Percentiles rank a stretch among this genome's conserved stretches.
Evolutionary conservation across 2,888 invertebrate genomes (phyloP).

Genomic region (Furcula furcula): DNA sequence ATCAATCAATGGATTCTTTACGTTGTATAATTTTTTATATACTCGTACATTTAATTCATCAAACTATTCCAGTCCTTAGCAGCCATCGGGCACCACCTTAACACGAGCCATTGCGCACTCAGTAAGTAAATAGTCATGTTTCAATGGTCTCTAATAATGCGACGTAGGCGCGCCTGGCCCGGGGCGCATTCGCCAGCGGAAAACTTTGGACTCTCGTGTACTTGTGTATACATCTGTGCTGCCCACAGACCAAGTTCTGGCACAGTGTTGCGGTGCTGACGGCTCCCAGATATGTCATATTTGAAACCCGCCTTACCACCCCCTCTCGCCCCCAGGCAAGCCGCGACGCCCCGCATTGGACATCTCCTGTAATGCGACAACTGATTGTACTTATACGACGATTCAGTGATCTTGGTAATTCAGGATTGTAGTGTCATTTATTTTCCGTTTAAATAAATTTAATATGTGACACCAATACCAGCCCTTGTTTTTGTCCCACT

Average conservation of each 20-base stretch:
- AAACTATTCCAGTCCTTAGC: too few species aligned
- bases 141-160: conserved; percentile 71
- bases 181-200: conserved; percentile 60
- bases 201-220: conserved; percentile 51
- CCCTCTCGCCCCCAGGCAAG: conserved; percentile 21
- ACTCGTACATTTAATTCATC: too few species aligned
- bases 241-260: conserved; percentile 76
- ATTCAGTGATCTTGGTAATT: conserved; percentile 34
- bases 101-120: conserved; percentile 39
- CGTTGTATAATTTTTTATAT: too few species aligned
- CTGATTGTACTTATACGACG: conserved; percentile 51
- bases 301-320: conserved; percentile 45
- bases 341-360: conserved; percentile 45
- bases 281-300: conserved; percentile 77
- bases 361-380: conserved; percentile 61
- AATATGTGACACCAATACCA: too few species aligned
- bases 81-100: conserved; percentile 46
- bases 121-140: conserved; percentile 78
- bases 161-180: conserved; percentile 60
- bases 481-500: too few species aligned
- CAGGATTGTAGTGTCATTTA: too few species aligned
- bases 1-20: too few species aligned
- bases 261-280: conserved; percentile 69
- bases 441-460: too few species aligned
- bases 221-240: conserved; percentile 59